Evolutionary conservation across 2,888 invertebrate genomes (phyloP), one percentile per base, ranked within the genome.

Genomic region (Glaucopsyche alexis): DNA sequence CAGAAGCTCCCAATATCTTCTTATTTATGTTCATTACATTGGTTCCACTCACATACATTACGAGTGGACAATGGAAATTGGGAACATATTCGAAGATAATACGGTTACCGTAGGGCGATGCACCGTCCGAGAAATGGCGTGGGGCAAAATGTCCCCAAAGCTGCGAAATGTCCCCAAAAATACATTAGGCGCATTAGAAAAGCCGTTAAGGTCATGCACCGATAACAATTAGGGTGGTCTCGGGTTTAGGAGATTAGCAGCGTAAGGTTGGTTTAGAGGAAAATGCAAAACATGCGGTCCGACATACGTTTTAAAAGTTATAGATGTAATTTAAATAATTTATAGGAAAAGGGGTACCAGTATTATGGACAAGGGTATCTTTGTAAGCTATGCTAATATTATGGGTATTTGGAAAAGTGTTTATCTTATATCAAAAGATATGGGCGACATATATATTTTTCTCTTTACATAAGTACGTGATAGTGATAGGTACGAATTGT

Each of bases 131-230:
- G 91, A 91, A 91, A 91, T 90, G 86, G 87, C 91, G 88, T 81
- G 83, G 85, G 87, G 92, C 91, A 90, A 60, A 47, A 14, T 60
- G 14, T 60, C 60, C 60, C 60, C 38, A 60, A 60, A 89, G 90
- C 92, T 92, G 92, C 91, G 91, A 89, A 92, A 91, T 92, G 93
- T 92, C 90, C 90, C 88, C 90, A 83, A 91, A 92, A 92, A 90
- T 89, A 91, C 91, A 93, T 93, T 93, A 93, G 89, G 80, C 85
- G 90, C 91, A 92, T 92, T 91, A 91, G 91, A 91, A 89, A 88
- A 86, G 88, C 89, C 89, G 90, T 91, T 90, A 91, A 87, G 91
- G 91, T 90, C 86, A 85, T 86, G 81, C 79, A 84, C 89, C 89
- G 89, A 91, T 91, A 90, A 91, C 91, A 93, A 93, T 91, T 91